phyloP scores from a whole-genome alignment of 1,140 invertebrate species.

The Drosophila truncata region DNA sequence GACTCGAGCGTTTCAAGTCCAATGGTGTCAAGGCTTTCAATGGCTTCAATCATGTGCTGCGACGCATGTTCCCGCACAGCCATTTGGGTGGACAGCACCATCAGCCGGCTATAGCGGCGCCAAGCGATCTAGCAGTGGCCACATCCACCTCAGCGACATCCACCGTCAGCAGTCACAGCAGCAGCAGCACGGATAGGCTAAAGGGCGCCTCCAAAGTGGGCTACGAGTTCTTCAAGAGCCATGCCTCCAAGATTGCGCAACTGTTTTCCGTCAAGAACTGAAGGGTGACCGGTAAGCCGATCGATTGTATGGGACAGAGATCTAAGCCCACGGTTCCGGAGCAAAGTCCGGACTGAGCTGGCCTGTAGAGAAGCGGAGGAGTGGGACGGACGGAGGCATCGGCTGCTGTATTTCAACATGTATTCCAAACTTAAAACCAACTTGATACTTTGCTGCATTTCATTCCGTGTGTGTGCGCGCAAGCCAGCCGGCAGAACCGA shows the following conservation, averaged over 20 bases:
- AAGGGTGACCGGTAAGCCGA: constrained; percentile 18
- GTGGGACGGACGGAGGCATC: constrained; percentile 45
- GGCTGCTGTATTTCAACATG: constrained; percentile 37
- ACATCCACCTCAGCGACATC: constrained; percentile 9
- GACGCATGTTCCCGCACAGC: constrained; percentile 89
- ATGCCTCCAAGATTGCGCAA: constrained; percentile 88
- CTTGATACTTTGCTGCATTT: constrained; percentile 73
- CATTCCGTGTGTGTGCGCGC: constrained; percentile 57
- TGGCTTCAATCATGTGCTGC: constrained; percentile 94
- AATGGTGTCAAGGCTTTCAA: constrained; percentile 92
- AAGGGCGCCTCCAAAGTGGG: constrained; percentile 91
- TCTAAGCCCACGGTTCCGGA: constrained; percentile 3
- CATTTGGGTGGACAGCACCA: constrained; percentile 41
- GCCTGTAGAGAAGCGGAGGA: constrained; percentile 7
- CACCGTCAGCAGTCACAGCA: constrained; percentile 46
- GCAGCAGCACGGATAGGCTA: constrained; percentile 87
- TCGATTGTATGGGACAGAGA: background rate
- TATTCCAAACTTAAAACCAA: constrained; percentile 62
- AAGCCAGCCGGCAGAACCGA: constrained; percentile 23
- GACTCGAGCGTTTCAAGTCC: constrained; percentile 94
- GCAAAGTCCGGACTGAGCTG: background rate
- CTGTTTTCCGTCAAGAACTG: constrained; percentile 81
- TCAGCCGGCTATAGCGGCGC: constrained; percentile 28
- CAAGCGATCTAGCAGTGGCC: constrained; percentile 60
- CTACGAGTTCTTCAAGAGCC: constrained; percentile 91